Evolutionary conservation across 1,140 invertebrate genomes (phyloP), one percentile per base, ranked within the genome.

Genomic region (Chionoecetes opilio): DNA sequence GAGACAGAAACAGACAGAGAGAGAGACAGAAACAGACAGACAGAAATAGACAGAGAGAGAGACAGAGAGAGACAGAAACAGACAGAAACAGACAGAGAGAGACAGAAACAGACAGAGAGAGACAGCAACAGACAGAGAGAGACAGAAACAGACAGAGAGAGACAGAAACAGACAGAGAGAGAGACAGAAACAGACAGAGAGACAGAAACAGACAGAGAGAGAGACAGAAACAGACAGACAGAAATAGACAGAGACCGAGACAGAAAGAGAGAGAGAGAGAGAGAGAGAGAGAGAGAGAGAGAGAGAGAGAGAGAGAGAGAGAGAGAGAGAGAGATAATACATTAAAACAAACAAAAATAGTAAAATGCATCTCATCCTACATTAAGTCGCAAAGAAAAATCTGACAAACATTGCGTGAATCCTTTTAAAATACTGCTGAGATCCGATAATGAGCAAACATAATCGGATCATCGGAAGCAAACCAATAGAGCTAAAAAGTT

Each of bases 391-490:
- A 17, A n/a, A 21, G 3, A 26, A 8, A 75, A 75, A 75, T 2
- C 63, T n/a, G 21, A 26, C 63, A 53, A 53, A 11, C 46, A 53
- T 53, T 53, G 21, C n/a, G 63, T n/a, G 2, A 75, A 21, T n/a
- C n/a, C 0, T n/a, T 75, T 75, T n/a, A n/a, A 75, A n/a, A n/a
- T n/a, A 26, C 63, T 21, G 63, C 21, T 1, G 63, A 8, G n/a
- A n/a, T n/a, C 63, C 63, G n/a, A n/a, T 75, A 75, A n/a, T 75
- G 63, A 75, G n/a, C 63, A 75, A n/a, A 75, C 21, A 75, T 75
- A n/a, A 75, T 75, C 63, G 21, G 21, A 75, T 75, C n/a, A 75
- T 21, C 6, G 63, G n/a, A 75, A 75, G 21, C 63, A 75, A 75
- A 2, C 6, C 63, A 75, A 75, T 26, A 75, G 21, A 21, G n/a